Percentiles rank a stretch among this genome's conserved stretches.
These are phyloP conservation scores for Schizopygopsis pylzovi DNA, from an alignment of 2,797 vertebrate species.

Conservation along the genomic window DNA sequence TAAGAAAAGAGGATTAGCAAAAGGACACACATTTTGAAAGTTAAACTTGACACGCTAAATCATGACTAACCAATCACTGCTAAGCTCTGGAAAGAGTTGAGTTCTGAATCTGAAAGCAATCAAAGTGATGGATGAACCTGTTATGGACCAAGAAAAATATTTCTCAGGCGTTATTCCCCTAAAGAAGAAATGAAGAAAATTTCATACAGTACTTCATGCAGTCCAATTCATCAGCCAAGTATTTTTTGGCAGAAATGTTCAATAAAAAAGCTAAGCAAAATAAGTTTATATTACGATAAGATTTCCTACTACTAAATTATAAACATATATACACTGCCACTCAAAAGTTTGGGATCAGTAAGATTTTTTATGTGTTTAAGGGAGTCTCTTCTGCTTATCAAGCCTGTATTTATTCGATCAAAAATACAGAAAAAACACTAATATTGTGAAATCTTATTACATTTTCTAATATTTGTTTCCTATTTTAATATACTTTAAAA, in stretches of 20 bases:
- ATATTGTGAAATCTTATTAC: no score
- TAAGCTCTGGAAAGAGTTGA: neutral
- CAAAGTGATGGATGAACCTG: neutral
- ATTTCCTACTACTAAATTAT: neutral
- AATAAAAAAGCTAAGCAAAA: slow-evolving; percentile 12
- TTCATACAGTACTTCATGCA: neutral
- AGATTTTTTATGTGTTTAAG: no score
- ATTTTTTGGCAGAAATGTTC: slow-evolving; percentile 15
- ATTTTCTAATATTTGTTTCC: no score
- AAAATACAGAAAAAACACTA: no score
- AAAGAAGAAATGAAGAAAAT: neutral
- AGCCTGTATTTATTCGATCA: no score
- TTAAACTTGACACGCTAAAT: neutral
- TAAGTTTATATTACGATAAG: neutral
- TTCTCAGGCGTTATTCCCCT: neutral
- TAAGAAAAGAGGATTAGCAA: neutral
- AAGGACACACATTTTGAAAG: slow-evolving; percentile 20
- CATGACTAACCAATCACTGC: slow-evolving; percentile 22
- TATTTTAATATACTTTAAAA: no score
- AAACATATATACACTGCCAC: no score
- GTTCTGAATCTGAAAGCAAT: slow-evolving; percentile 20
- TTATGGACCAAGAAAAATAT: slow-evolving; percentile 2
- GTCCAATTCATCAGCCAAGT: no score
- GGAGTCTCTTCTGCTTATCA: no score
- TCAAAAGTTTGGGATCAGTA: no score